Evolutionary conservation across 2,888 invertebrate genomes (phyloP), one percentile per base, ranked within the genome.

Genomic region (Carabus problematicus): DNA sequence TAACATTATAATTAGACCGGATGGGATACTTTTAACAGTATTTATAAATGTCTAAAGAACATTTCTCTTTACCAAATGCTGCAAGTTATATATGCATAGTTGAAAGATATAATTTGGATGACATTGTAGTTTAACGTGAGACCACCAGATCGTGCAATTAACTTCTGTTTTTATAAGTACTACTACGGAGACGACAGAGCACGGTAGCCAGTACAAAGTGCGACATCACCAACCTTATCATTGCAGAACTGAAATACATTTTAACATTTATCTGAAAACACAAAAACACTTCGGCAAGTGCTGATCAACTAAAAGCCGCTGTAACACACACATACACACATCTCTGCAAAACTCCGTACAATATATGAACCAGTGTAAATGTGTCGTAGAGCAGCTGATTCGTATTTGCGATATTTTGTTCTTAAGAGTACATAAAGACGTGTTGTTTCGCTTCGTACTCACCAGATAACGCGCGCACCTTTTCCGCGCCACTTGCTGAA

Each of bases 201-300:
- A 47, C 59, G 40, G 41, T 54, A 18, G 55, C 42, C 43, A 55
- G 43, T 12, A 18, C 29, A 55, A 56, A 49, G 29, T 29, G 29
- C 29, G 29, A 6, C 29, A 29, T 29, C 29, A 6, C 6, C 29
- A 29, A 2, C 6, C 29, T 29, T 64, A 64, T 64, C 64, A 56
- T 14, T 18, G 56, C 54, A 49, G 47, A 58, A 66, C 66, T 49
- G 66, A 58, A 59, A 67, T 60, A 67, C 67, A 67, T 58, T 67
- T 67, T 41, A 60, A 67, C 60, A 58, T 66, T 66, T 66, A 66
- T 66, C 66, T 66, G 41, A 59, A n/a, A 67, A 67, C 67, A 67
- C 67, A 67, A 67, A 49, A 67, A 67, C 67, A 67, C 67, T 67
- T 67, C 59, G 16, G 49, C 67, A 60, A 52, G 18, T 39, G 60